phyloP scores from a whole-genome alignment of 1,140 invertebrate genomes.

The Cotesia glomerata region DNA sequence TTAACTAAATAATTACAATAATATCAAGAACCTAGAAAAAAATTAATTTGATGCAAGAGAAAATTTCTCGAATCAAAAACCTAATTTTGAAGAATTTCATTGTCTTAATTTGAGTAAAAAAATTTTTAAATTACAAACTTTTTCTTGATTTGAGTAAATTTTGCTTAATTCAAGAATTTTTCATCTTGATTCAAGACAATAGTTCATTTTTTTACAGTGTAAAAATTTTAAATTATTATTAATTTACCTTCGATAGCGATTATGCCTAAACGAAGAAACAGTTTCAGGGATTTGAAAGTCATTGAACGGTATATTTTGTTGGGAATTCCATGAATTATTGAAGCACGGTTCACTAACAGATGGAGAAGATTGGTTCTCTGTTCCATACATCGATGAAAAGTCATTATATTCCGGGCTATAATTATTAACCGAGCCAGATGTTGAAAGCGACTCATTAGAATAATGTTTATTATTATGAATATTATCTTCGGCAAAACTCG shows the following conservation, averaged over 20 bases:
- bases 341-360: not conserved
- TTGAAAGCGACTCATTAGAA: not conserved
- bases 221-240: not conserved
- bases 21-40: too few relatives aligned
- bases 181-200: too few relatives aligned
- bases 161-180: too few relatives aligned
- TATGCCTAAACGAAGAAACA: constrained; percentile 34
- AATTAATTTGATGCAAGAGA: too few relatives aligned
- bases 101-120: too few relatives aligned
- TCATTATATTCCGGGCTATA: constrained; percentile 2
- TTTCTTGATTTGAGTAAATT: too few relatives aligned
- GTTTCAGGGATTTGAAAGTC: constrained; percentile 45
- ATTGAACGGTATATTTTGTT: constrained; percentile 14
- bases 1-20: too few relatives aligned
- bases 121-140: too few relatives aligned
- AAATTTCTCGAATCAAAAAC: too few relatives aligned
- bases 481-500: not conserved
- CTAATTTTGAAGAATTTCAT: too few relatives aligned
- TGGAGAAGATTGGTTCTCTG: not conserved
- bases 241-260: constrained; percentile 30
- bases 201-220: too few relatives aligned
- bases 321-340: not conserved
- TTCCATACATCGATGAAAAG: not conserved
- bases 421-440: not conserved
- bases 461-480: not conserved